Evolutionary conservation across 2,888 invertebrate genomes (phyloP).

Genomic region (Campoletis raptor): DNA sequence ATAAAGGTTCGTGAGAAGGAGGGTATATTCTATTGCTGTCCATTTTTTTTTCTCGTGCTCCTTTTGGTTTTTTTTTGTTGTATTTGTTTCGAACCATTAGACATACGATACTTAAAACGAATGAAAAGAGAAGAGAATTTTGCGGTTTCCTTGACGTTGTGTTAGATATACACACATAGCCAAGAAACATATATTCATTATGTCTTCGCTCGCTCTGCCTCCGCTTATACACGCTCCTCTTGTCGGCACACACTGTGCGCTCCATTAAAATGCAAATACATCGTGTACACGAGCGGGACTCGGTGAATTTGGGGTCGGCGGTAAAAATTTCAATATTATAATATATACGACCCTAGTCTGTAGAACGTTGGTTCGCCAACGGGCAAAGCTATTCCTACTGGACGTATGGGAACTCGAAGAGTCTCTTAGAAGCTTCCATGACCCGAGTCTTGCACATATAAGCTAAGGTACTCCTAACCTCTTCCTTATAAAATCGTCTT

Average conservation of each 20-base stretch:
- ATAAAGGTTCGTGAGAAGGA: constrained; percentile 55
- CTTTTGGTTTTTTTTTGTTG: constrained; percentile 35
- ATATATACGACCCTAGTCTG: constrained; percentile 70
- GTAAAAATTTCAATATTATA: constrained; percentile 81
- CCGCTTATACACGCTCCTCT: constrained; percentile 66
- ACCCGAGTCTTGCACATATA: constrained; percentile 14
- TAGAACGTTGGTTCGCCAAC: constrained; percentile 53
- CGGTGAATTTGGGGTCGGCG: constrained; percentile 74
- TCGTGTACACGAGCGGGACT: constrained; percentile 70
- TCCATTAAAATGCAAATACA: constrained; percentile 80
- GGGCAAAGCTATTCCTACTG: constrained; percentile 50
- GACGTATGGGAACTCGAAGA: constrained; percentile 62
- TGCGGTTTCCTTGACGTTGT: constrained; percentile 48
- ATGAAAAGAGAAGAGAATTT: constrained; percentile 23
- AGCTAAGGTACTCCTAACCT: constrained; percentile 16
- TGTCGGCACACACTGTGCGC: constrained; percentile 69
- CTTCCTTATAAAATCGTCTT: constrained; percentile 17
- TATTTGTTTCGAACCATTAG: constrained; percentile 51
- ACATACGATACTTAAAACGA: constrained; percentile 61
- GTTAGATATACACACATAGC: constrained; percentile 18
- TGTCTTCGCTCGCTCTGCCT: constrained; percentile 42
- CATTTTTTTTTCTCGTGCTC: constrained; percentile 43
- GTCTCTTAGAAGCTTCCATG: constrained; percentile 42
- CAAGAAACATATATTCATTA: neutral
- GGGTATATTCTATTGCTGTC: constrained; percentile 39